These are phyloP conservation scores for Hermatobates lingyangjiaoensis DNA, from an alignment of 1,140 invertebrate genomes.

Conservation along the genomic window DNA sequence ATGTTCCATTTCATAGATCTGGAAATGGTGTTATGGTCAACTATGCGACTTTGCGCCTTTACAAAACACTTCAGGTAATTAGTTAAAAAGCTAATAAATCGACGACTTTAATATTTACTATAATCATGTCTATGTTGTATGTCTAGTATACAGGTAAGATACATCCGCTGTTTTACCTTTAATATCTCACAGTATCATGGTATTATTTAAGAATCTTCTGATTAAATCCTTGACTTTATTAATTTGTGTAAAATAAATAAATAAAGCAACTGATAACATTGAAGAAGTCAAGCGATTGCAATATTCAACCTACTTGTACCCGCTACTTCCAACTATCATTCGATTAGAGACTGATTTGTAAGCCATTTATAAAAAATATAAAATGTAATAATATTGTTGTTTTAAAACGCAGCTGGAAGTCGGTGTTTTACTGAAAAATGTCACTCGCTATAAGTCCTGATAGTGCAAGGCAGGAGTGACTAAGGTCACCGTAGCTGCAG, in stretches of 20 bases:
- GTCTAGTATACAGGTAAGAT: background rate
- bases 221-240: background rate
- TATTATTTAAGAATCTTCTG: background rate
- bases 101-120: background rate
- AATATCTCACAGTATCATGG: background rate
- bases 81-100: background rate
- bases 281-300: no score
- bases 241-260: background rate
- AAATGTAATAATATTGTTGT: no score
- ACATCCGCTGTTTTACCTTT: background rate
- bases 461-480: no score
- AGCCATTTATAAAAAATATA: no score
- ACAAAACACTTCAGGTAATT: slow-evolving; percentile 29
- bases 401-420: no score
- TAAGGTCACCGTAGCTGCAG: no score
- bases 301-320: no score
- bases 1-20: slow-evolving; percentile 24
- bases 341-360: no score
- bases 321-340: no score
- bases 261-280: no score
- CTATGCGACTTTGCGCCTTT: slow-evolving; percentile 33
- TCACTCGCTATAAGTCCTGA: no score
- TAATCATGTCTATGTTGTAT: background rate
- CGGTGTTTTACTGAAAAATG: no score
- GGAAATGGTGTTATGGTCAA: slow-evolving; percentile 24